Evolutionary conservation across 2,888 invertebrate genomes (phyloP), one percentile per base, ranked within the genome.

Genomic region (Platycheirus rosarum): DNA sequence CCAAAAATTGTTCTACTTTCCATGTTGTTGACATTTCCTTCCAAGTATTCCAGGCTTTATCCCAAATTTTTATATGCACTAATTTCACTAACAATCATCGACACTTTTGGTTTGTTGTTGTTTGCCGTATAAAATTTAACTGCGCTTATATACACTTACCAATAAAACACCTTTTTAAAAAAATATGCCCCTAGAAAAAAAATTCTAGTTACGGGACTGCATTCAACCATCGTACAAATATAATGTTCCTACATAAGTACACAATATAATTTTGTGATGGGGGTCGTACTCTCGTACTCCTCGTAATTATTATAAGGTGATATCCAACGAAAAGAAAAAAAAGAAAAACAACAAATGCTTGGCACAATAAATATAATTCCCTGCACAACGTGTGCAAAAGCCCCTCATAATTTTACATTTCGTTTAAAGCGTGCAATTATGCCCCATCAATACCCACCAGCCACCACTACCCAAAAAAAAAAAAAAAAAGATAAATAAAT

Each of bases 391-490:
- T 62, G 73, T 55, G 48, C 48, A 40, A 44, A 48, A 76, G 63
- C 57, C 60, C 37, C 60, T 70, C 70, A 76, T 76, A 76, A 76
- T 66, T 80, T 66, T 62, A 75, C 51, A 75, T 70, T 51, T 37
- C 60, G 40, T 76, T 66, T 53, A 51, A 66, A 65, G 60, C 78
- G 68, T 74, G 69, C 84, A 84, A 84, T 84, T 84, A 84, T 77
- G 84, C 60, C 70, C 74, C 84, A 84, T 84, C 70, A 84, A 84
- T 78, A 44, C 60, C 69, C 65, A 69, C 73, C 84, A 44, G 53
- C 69, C 65, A 69, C 73, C 84, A 84, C 84, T 78, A 78, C 84
- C 74, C 37, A 49, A 68, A 77, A 62, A 32, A 11, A 60, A 60
- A 65, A 44, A 53, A 55, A 42, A 65, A 55, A 70, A 63, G 11